Conservation (phyloP, 2,888 invertebrate genomes). For the Strigamia maritima region DNA sequence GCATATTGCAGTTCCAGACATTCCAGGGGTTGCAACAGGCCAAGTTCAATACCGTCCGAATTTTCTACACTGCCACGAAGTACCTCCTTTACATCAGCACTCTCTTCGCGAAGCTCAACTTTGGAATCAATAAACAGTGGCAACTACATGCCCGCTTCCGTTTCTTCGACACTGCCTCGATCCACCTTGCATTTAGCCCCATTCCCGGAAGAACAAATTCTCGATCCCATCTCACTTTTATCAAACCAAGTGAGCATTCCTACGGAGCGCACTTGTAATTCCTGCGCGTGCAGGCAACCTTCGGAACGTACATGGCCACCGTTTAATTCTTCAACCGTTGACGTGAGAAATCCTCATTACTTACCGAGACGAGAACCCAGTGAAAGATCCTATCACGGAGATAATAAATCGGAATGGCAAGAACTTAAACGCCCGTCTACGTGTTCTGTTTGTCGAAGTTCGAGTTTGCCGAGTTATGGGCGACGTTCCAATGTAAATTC, state of each 20-base stretch:
- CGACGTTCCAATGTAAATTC: neutral
- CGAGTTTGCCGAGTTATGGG: neutral
- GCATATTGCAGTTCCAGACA: neutral
- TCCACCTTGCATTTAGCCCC: neutral
- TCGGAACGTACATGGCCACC: conserved; percentile 26
- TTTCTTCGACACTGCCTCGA: neutral
- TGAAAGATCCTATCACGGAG: neutral
- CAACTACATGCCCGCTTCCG: neutral
- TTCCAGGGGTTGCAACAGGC: neutral
- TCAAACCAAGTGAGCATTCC: neutral
- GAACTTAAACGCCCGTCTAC: neutral
- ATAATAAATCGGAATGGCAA: neutral
- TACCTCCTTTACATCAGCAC: neutral
- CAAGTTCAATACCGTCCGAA: neutral
- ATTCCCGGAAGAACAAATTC: neutral
- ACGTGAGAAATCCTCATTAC: neutral
- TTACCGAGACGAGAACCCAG: neutral
- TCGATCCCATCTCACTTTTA: neutral
- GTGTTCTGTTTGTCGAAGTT: neutral
- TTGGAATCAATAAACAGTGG: neutral
- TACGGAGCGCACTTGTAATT: neutral
- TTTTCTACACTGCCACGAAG: neutral
- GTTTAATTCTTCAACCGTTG: neutral
- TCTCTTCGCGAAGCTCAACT: neutral
- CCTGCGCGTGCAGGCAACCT: neutral